Percentiles rank a stretch among this genome's conserved stretches.
Evolutionary conservation across 1,140 invertebrate genomes (phyloP).

Genomic region (Drosophila sturtevanti): DNA sequence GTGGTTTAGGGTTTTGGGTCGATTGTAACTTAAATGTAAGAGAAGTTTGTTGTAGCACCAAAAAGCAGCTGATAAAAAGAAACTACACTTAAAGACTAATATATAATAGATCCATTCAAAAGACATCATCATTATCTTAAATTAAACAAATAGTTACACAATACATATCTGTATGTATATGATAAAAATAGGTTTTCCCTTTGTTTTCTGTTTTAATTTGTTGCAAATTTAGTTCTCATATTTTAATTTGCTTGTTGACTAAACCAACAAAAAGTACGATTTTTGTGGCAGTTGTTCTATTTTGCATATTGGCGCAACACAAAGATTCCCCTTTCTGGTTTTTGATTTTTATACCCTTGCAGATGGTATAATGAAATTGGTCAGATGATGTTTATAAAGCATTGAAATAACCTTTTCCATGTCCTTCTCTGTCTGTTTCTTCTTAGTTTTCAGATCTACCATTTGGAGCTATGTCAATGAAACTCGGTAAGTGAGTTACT

Average conservation of each 20-base stretch:
- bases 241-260: not conserved
- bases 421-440: too few relatives aligned
- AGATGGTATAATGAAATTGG: too few relatives aligned
- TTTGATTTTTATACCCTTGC: not conserved
- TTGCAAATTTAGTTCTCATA: not conserved
- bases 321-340: not conserved
- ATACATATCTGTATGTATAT: conserved; percentile 26
- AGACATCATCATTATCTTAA: conserved; percentile 43
- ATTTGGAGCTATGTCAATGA: too few relatives aligned
- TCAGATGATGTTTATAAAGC: too few relatives aligned
- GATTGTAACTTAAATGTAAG: not conserved
- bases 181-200: conserved; percentile 54
- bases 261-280: conserved; percentile 2
- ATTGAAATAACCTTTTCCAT: too few relatives aligned
- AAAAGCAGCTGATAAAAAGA: conserved; percentile 75
- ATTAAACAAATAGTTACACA: conserved; percentile 50
- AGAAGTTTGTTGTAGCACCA: conserved; percentile 56
- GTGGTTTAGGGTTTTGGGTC: not conserved
- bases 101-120: conserved; percentile 60
- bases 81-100: conserved; percentile 75
- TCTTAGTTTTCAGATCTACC: too few relatives aligned
- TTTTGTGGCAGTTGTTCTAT: conserved; percentile 61
- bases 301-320: conserved; percentile 1
- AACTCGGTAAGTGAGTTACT: too few relatives aligned
- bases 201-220: conserved; percentile 10